These are phyloP conservation scores for Toxotes chatareus DNA, from an alignment of 2,113 vertebrate species.

Conservation along the genomic window DNA sequence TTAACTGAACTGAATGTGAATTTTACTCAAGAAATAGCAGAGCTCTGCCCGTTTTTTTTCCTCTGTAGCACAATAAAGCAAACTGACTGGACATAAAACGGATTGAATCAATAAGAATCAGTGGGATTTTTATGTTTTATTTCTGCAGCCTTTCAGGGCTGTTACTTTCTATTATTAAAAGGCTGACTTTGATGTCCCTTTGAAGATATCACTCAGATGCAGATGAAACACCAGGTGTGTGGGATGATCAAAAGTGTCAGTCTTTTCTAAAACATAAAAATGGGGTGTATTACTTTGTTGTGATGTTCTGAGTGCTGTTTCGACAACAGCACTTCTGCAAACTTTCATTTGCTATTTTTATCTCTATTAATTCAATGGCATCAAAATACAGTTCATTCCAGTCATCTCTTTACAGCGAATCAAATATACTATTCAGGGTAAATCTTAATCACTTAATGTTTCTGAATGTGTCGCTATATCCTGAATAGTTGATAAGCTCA, in stretches of 20 bases:
- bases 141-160: slow-evolving; percentile 41
- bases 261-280: slow-evolving; percentile 43
- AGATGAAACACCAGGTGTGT: slow-evolving; percentile 55
- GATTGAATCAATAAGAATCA: slow-evolving; percentile 16
- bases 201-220: slow-evolving; percentile 53
- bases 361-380: not conserved
- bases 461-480: not conserved
- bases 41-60: slow-evolving; percentile 3
- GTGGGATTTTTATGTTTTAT: slow-evolving; percentile 28
- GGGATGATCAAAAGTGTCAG: slow-evolving; percentile 57
- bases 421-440: not conserved
- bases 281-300: slow-evolving; percentile 23
- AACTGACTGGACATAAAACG: slow-evolving; percentile 11
- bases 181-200: slow-evolving; percentile 52
- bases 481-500: not conserved
- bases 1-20: not conserved
- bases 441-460: not conserved
- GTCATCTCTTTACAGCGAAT: not conserved
- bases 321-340: slow-evolving; percentile 1
- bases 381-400: not conserved
- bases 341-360: slow-evolving; percentile 9
- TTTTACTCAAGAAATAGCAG: not conserved
- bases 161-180: slow-evolving; percentile 34
- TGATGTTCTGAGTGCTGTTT: not conserved
- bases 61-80: slow-evolving; percentile 1